Base-by-base conservation (phyloP, 37 sponge, comb jelly and placozoan genomes). In the Lycopodina hypogea region DNA sequence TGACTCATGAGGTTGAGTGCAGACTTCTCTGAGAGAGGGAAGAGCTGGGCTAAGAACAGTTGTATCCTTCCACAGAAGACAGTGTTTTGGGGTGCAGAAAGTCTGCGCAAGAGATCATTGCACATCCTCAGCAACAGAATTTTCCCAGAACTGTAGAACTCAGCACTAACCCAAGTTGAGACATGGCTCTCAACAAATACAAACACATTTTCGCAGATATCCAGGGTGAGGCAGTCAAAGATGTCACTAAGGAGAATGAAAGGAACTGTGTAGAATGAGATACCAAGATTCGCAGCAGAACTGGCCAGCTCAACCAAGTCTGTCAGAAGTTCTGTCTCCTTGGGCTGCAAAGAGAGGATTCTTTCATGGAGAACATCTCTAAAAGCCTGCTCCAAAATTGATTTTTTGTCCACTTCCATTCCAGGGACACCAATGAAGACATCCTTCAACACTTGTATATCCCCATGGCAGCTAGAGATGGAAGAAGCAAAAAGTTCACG, bases 31-130 rank as follows among this genome's bases (percentile, higher is more conserved):
- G 92, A 88, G 68, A 98, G 75, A 14, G 99, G 99, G 77, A 98
- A 98, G 36, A 95, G 90, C 32, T 79, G 84, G 37, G 94, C 94
- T n/a, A 98, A 86, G 60, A 98, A 95, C 42, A 98, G 87, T 74
- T 95, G 99, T 41, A 98, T 95, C 19, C 94, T 86, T 6, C 99
- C 99, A 75, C 99, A 98, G 75, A 95, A 95, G n/a, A 98, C 89
- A 6, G 96, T 98, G 77, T 95, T 93, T 69, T 88, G 91, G 23
- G 96, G 84, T 15, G 83, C 69, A 15, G 96, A 96, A 40, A 96
- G 83, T 24, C 99, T 80, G 0, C 99, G 86, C 0, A 98, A 79
- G 21, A 98, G 83, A 35, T 98, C 99, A 64, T 96, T 96, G 80
- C 94, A 93, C 91, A 93, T 93, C 34, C 97, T 79, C 58, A 96